phyloP scores from a whole-genome alignment of 2,113 vertebrate genomes.

The Hemiprocne comata region DNA sequence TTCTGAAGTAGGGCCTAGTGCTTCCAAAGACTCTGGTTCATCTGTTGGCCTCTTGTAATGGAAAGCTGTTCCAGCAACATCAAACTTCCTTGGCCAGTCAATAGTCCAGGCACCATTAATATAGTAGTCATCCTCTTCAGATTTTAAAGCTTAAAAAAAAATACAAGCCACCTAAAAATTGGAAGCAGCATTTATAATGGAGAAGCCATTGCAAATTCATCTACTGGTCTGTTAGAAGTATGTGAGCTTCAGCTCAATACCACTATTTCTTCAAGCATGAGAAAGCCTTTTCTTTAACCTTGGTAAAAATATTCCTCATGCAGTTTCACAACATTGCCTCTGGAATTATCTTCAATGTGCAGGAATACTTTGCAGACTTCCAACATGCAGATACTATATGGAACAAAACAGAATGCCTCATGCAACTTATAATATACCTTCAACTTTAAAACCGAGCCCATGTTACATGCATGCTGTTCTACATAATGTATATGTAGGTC shows the following conservation, averaged over 20 bases:
- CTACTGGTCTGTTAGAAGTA: not conserved
- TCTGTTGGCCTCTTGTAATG: conserved; percentile 94
- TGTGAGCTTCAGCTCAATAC: not conserved
- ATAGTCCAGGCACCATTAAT: conserved; percentile 99
- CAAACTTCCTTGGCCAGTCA: conserved; percentile 98
- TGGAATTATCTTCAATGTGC: not conserved
- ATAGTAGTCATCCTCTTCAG: conserved; percentile 94
- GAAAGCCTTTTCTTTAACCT: not conserved
- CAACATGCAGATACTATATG: not conserved
- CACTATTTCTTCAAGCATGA: not conserved
- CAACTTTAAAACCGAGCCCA: not conserved
- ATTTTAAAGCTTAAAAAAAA: conserved; percentile 90
- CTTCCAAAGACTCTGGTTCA: conserved; percentile 93
- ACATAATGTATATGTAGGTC: rapidly evolving
- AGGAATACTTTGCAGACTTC: not conserved
- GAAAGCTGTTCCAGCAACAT: conserved; percentile 94
- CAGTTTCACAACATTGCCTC: not conserved
- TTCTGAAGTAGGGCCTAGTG: conserved; percentile 91
- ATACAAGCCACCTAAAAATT: conserved; percentile 66
- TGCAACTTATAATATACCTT: not conserved
- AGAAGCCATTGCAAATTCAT: conserved; percentile 36
- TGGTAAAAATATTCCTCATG: not conserved
- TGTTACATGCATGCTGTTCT: not conserved
- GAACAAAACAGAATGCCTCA: not conserved
- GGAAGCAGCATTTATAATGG: conserved; percentile 62